phyloP scores from a whole-genome alignment of 2,888 invertebrate species.

The Ecdyonurus torrentis region DNA sequence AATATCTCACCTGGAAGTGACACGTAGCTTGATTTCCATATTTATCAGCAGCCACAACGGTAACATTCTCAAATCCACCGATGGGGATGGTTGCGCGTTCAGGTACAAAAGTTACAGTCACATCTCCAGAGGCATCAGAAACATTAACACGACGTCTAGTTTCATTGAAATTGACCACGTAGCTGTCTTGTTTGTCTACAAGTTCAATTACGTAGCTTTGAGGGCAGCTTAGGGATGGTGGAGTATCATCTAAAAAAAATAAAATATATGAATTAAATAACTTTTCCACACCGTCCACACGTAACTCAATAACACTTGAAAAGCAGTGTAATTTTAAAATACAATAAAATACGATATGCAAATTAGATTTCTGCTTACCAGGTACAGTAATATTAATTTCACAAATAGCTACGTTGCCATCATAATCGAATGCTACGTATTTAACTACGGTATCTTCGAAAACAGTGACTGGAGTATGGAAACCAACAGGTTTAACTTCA shows the following conservation, averaged over 20 bases:
- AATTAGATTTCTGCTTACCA: constrained; percentile 27
- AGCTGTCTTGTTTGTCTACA: constrained; percentile 76
- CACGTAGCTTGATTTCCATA: constrained; percentile 79
- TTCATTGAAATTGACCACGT: constrained; percentile 81
- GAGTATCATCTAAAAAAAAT: constrained; percentile 53
- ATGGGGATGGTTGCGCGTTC: constrained; percentile 72
- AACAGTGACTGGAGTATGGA: constrained; percentile 70
- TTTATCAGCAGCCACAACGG: constrained; percentile 73
- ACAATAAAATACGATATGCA: no score
- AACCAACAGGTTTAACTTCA: constrained; percentile 83
- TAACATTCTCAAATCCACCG: constrained; percentile 80
- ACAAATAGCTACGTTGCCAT: constrained; percentile 94
- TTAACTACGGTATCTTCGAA: constrained; percentile 86
- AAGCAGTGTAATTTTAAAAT: no score
- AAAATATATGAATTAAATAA: no score
- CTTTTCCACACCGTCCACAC: no score
- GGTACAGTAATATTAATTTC: constrained; percentile 91
- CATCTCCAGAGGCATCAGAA: constrained; percentile 77
- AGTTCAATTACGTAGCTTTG: constrained; percentile 88
- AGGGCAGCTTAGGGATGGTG: constrained; percentile 77
- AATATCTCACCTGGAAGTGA: constrained; percentile 59
- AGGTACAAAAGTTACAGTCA: constrained; percentile 62
- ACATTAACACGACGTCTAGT: constrained; percentile 69
- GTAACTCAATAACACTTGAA: no score
- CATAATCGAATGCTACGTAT: constrained; percentile 93